Evolutionary conservation across 2,113 vertebrate genomes (phyloP), one percentile per base, ranked within the genome.

Genomic region (Chloropsis hardwickii): DNA sequence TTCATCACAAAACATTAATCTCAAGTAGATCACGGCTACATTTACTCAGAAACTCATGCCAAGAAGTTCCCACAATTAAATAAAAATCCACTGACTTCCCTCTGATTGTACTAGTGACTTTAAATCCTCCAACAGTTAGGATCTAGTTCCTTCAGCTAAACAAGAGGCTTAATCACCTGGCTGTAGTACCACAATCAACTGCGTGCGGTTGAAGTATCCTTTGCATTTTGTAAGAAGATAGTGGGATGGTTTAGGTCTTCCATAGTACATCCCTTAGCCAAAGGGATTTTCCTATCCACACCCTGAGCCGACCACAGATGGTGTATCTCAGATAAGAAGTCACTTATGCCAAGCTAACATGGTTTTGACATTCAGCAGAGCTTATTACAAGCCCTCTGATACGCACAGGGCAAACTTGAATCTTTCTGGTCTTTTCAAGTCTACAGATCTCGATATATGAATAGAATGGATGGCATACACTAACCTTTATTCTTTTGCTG

Each of bases 261-360:
- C 44, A 35, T 6, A 64, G 64, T 54, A 58, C 33, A 54, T 33
- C 5, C 9, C 17, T 72, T 21, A 53, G 40, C 18, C 64, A 81
- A 74, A 29, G 6, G 12, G 39, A 39, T 88, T 70, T 56, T 81
- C 37, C 37, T 47, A 4, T n/a, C 31, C n/a, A 23, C 12, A 14
- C 29, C 33, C 48, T 61, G 64, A 85, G 40, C 11, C 0, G 0
- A 33, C 27, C 5, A 2, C 15, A 35, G 54, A 54, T 2, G 0
- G 5, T 66, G 4, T 53, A 45, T 42, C 50, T 84, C 58, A 58
- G 20, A 14, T 60, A 65, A 79, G 44, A 81, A 72, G 71, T 31
- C 39, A 39, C 14, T 40, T 61, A 45, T 14, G 39, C 23, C 77
- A 91, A 66, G 23, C 6, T 89, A 51, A 66, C n/a, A 16, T 44